Evolutionary conservation across 1,140 invertebrate genomes (phyloP).

Genomic region (Plectrocnemia conspersa): DNA sequence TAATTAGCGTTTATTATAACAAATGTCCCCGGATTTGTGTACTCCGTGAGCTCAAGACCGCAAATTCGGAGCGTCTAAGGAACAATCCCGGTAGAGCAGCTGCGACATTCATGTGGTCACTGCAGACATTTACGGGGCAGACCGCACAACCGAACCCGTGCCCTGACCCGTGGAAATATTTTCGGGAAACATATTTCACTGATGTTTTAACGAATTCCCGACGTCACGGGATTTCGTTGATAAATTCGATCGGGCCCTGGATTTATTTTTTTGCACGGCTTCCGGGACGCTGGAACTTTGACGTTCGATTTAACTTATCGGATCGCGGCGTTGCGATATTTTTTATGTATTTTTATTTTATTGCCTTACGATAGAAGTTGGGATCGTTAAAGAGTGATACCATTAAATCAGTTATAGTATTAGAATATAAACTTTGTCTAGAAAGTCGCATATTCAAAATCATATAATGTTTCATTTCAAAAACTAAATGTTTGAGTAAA

Average conservation of each 20-base stretch:
- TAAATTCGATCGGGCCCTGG: not conserved
- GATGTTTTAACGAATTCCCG: conserved; percentile 7
- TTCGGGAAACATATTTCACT: conserved; percentile 3
- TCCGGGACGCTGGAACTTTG: not conserved
- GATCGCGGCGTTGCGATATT: not conserved
- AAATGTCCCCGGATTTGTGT: not conserved
- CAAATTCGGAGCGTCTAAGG: conserved; percentile 15
- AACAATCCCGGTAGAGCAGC: conserved; percentile 7
- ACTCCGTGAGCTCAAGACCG: not conserved
- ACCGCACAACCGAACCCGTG: conserved; percentile 8
- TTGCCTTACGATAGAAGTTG: not conserved
- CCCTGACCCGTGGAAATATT: conserved; percentile 5
- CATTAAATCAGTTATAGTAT: too few species aligned
- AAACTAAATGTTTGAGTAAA: too few species aligned
- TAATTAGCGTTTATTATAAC: conserved; percentile 4
- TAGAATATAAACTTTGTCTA: too few species aligned
- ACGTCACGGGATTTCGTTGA: conserved; percentile 3
- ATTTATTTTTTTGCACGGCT: too few species aligned
- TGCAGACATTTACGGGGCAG: conserved; percentile 10
- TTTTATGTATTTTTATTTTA: not conserved
- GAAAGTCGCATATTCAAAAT: too few species aligned
- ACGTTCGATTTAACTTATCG: not conserved
- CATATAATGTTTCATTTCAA: too few species aligned
- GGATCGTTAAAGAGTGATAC: not conserved
- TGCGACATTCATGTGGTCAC: conserved; percentile 21